phyloP scores from a whole-genome alignment of 2,888 invertebrate species.

The Folsomia manolachei region DNA sequence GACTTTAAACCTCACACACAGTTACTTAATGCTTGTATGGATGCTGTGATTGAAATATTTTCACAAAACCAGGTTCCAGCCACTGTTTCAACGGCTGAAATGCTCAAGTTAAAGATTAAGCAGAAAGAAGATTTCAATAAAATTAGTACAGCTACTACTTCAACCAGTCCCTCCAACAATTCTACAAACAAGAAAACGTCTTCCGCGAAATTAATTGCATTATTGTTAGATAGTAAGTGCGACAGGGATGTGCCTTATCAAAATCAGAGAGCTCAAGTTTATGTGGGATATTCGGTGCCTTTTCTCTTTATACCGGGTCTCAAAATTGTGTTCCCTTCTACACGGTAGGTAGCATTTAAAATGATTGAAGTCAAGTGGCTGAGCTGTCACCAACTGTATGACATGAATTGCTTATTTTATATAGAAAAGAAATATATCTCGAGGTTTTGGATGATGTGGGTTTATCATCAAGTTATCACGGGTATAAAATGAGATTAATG shows the following conservation, averaged over 20 bases:
- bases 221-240: neutral
- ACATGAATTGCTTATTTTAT: neutral
- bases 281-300: slow-evolving; percentile 23
- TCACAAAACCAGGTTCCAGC: neutral
- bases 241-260: neutral
- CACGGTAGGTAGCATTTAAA: neutral
- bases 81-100: neutral
- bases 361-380: too few relatives aligned
- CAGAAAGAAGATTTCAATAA: neutral
- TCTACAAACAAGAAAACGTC: neutral
- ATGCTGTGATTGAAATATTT: slow-evolving; percentile 15
- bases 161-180: neutral
- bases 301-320: slow-evolving; percentile 26
- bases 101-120: neutral
- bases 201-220: neutral
- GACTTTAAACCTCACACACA: slow-evolving; percentile 13
- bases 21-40: slow-evolving; percentile 24
- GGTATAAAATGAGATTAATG: slow-evolving; percentile 19
- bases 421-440: slow-evolving; percentile 9
- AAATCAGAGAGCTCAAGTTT: slow-evolving; percentile 5
- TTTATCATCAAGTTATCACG: slow-evolving; percentile 6
- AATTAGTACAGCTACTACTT: neutral
- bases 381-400: too few relatives aligned
- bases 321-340: slow-evolving; percentile 10
- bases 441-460: slow-evolving; percentile 20